A percentile compares a stretch with the other conserved stretches of the same genome.
These are phyloP conservation scores for Betta splendens DNA, from an alignment of 2,797 vertebrate genomes.

Conservation along the genomic window DNA sequence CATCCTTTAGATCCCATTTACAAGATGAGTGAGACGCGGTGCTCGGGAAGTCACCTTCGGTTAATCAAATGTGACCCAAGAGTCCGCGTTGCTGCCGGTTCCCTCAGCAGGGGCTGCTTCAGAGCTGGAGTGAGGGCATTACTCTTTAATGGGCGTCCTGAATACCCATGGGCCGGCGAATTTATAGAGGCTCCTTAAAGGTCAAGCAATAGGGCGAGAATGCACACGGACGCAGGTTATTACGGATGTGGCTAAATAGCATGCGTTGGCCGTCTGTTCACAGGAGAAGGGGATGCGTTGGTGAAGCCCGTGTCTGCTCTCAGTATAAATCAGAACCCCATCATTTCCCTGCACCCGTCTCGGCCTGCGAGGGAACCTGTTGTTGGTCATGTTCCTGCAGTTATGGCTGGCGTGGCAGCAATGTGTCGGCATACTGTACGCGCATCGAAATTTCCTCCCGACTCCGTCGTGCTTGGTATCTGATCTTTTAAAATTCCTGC, in stretches of 20 bases:
- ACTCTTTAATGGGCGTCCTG: conserved; percentile 67
- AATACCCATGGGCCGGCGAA: conserved; percentile 63
- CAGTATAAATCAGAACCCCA: conserved; percentile 36
- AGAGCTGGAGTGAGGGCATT: conserved; percentile 46
- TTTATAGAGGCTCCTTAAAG: conserved; percentile 67
- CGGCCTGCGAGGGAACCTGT: no score
- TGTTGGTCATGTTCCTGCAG: no score
- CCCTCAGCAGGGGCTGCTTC: conserved; percentile 50
- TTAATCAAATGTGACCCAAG: conserved; percentile 63
- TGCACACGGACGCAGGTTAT: conserved; percentile 45
- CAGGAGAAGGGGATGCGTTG: conserved; percentile 1
- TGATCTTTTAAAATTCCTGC: no score
- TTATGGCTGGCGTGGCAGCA: no score
- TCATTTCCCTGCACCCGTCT: conserved; percentile 34
- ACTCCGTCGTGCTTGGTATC: no score
- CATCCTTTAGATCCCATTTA: conserved; percentile 52
- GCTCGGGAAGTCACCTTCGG: conserved; percentile 46
- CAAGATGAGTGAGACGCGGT: conserved; percentile 50
- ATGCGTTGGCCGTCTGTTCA: conserved; percentile 22
- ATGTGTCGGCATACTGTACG: no score
- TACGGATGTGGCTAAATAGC: conserved; percentile 56
- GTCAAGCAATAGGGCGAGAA: conserved; percentile 62
- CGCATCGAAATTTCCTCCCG: no score
- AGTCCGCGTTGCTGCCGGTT: conserved; percentile 43
- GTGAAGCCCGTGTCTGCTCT: conserved; percentile 25